Conservation (phyloP, 2,888 invertebrate genomes). For the Nemotelus nigrinus region DNA sequence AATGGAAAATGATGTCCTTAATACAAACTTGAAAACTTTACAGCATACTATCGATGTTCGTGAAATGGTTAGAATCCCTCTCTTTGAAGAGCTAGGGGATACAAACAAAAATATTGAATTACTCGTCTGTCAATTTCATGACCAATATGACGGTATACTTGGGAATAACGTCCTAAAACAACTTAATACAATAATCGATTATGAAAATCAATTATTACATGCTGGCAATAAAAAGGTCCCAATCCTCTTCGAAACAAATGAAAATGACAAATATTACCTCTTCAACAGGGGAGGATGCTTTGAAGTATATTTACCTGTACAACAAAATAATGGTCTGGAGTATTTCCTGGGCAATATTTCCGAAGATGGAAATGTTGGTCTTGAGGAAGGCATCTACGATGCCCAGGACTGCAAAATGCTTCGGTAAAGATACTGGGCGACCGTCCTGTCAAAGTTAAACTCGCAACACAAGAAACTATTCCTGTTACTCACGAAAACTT, state of each 20-base stretch:
- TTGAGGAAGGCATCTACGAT: slow-evolving; percentile 38
- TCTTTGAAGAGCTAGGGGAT: slow-evolving; percentile 40
- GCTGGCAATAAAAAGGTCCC: not conserved
- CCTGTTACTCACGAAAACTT: slow-evolving; percentile 25
- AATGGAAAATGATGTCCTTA: not conserved
- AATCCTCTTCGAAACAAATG: slow-evolving; percentile 9
- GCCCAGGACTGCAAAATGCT: slow-evolving; percentile 22
- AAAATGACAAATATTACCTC: not conserved
- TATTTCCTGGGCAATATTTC: slow-evolving; percentile 7
- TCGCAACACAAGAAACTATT: not conserved
- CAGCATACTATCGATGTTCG: slow-evolving; percentile 3
- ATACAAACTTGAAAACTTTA: not conserved
- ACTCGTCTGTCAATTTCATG: slow-evolving; percentile 13
- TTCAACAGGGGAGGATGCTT: not conserved
- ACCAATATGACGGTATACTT: slow-evolving; percentile 15
- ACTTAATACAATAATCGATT: slow-evolving; percentile 28
- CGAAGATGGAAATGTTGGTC: slow-evolving; percentile 2
- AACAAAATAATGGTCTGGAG: slow-evolving; percentile 18
- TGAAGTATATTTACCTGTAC: slow-evolving; percentile 9
- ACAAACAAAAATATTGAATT: slow-evolving; percentile 10
- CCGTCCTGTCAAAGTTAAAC: slow-evolving; percentile 1
- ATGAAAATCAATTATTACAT: slow-evolving; percentile 4
- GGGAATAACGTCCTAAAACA: slow-evolving; percentile 36
- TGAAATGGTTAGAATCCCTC: slow-evolving; percentile 24
- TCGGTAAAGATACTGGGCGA: not conserved